These are phyloP conservation scores for Linurgus olivaceus DNA, from an alignment of 2,797 vertebrate genomes.

Conservation along the genomic window DNA sequence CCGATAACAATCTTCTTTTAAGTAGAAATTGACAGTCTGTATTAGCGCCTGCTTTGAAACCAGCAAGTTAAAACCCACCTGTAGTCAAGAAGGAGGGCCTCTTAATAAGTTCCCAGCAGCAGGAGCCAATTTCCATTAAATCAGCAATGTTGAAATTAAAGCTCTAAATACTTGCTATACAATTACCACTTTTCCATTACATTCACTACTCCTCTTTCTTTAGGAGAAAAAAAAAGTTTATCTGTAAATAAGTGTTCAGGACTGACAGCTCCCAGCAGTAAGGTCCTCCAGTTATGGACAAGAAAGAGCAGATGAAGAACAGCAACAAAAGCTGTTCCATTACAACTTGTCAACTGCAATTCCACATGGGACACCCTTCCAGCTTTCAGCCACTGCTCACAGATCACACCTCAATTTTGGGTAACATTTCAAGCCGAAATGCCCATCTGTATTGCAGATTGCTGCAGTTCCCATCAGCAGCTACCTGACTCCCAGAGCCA, in stretches of 20 bases:
- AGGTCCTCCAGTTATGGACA: neutral
- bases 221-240: neutral
- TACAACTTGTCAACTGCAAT: neutral
- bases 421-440: neutral
- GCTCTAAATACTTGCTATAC: neutral
- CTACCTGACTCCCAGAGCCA: neutral
- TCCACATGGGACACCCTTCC: neutral
- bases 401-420: neutral
- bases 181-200: neutral
- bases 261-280: neutral
- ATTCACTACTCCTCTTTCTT: neutral
- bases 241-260: neutral
- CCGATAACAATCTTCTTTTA: slow-evolving; percentile 60
- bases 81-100: neutral
- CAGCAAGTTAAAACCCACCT: neutral
- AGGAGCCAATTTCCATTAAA: slow-evolving; percentile 7
- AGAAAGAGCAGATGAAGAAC: neutral
- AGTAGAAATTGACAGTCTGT: slow-evolving; percentile 42
- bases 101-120: slow-evolving; percentile 9
- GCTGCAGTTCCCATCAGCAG: neutral
- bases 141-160: neutral
- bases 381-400: neutral
- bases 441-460: neutral
- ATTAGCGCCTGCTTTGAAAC: slow-evolving; percentile 26
- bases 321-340: neutral